phyloP scores from a whole-genome alignment of 2,113 vertebrate species.

The Eupsittula cactorum region DNA sequence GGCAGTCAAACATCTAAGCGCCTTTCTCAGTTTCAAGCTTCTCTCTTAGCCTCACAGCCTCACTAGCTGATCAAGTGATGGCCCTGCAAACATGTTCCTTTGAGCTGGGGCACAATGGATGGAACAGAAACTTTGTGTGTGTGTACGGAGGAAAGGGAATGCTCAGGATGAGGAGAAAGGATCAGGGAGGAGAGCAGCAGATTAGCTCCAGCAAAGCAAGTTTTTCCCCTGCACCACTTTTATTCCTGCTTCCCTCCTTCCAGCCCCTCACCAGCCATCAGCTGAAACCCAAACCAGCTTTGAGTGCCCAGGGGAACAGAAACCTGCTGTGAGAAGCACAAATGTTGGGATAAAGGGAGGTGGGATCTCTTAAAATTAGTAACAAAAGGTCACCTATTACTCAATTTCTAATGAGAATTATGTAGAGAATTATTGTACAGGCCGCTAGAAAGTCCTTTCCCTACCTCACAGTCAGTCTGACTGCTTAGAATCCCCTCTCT shows the following conservation, averaged over 20 bases:
- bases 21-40: neutral
- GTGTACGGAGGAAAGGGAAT: neutral
- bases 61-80: neutral
- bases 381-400: neutral
- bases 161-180: neutral
- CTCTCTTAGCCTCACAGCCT: neutral
- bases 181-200: neutral
- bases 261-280: neutral
- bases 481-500: neutral
- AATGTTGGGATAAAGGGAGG: neutral
- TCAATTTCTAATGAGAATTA: neutral
- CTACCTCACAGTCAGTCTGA: fast-evolving
- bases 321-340: neutral
- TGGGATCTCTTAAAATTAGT: neutral
- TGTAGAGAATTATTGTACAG: neutral
- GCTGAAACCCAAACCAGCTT: neutral
- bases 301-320: neutral
- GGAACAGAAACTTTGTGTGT: neutral
- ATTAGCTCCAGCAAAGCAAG: neutral
- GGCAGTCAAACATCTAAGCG: neutral
- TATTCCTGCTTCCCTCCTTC: neutral
- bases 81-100: fast-evolving
- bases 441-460: neutral
- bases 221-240: neutral
- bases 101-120: fast-evolving